Conservation (phyloP, 2,888 invertebrate genomes). For the Tipula helvola region DNA sequence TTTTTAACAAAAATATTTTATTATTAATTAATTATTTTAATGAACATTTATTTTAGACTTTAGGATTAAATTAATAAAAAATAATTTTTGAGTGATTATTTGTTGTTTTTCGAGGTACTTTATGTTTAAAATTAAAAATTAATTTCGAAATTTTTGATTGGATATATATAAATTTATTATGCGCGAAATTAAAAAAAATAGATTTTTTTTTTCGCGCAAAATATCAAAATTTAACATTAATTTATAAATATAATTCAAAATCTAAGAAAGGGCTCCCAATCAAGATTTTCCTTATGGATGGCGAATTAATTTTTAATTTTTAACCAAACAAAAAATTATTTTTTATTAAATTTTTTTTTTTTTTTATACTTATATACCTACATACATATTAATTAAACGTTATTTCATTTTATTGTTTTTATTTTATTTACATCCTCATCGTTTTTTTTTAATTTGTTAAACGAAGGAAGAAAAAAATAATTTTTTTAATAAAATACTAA, state of each 20-base stretch:
- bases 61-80: background rate
- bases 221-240: background rate
- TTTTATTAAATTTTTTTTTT: background rate
- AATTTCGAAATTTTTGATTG: slow-evolving; percentile 1
- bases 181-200: background rate
- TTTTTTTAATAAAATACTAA: background rate
- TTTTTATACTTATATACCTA: background rate
- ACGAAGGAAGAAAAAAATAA: background rate
- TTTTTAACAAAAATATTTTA: background rate
- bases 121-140: background rate
- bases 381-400: background rate
- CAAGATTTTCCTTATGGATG: background rate
- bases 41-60: background rate
- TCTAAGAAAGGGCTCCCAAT: slow-evolving; percentile 6
- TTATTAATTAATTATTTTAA: background rate
- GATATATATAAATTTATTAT: background rate
- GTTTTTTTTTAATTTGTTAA: background rate
- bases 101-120: background rate
- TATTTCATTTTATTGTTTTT: background rate
- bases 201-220: background rate
- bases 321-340: background rate
- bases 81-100: background rate
- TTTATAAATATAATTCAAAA: background rate
- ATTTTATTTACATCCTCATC: background rate
- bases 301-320: background rate